phyloP scores from a whole-genome alignment of 2,113 vertebrate genomes.

The Gopherus flavomarginatus region DNA sequence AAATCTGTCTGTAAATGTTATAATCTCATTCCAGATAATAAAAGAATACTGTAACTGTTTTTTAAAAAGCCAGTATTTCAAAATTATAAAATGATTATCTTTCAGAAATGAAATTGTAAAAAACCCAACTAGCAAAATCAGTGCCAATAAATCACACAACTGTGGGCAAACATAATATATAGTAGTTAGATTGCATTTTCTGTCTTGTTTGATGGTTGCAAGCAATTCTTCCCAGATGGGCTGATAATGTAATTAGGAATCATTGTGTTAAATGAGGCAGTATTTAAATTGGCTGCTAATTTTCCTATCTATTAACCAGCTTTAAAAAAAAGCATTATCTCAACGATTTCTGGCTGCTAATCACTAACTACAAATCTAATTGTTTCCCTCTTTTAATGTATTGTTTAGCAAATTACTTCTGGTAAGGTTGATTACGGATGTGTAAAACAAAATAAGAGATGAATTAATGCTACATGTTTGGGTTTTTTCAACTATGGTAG shows the following conservation, averaged over 20 bases:
- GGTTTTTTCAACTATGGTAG: not conserved
- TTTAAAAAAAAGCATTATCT: conserved; percentile 77
- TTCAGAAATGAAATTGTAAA: conserved; percentile 36
- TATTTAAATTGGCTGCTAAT: conserved; percentile 92
- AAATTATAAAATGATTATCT: conserved; percentile 49
- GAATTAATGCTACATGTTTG: not conserved
- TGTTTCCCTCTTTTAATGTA: not conserved
- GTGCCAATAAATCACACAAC: conserved; percentile 37
- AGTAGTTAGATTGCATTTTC: conserved; percentile 41
- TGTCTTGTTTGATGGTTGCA: conserved; percentile 11
- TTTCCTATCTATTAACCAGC: conserved; percentile 89
- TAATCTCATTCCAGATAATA: conserved; percentile 26
- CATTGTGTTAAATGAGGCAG: conserved; percentile 87
- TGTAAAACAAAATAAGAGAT: not conserved
- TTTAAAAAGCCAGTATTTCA: conserved; percentile 44
- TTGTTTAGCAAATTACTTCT: conserved; percentile 35
- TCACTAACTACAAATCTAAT: conserved; percentile 61
- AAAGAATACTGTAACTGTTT: conserved; percentile 21
- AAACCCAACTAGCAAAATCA: conserved; percentile 54
- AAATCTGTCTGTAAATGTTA: not conserved
- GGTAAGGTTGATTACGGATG: not conserved
- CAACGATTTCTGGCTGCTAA: conserved; percentile 83
- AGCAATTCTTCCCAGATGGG: conserved; percentile 77
- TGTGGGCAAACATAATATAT: conserved; percentile 63
- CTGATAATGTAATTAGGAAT: conserved; percentile 88